These are phyloP conservation scores for Neopelma chrysocephalum DNA, from an alignment of 2,797 vertebrate species.

Conservation along the genomic window DNA sequence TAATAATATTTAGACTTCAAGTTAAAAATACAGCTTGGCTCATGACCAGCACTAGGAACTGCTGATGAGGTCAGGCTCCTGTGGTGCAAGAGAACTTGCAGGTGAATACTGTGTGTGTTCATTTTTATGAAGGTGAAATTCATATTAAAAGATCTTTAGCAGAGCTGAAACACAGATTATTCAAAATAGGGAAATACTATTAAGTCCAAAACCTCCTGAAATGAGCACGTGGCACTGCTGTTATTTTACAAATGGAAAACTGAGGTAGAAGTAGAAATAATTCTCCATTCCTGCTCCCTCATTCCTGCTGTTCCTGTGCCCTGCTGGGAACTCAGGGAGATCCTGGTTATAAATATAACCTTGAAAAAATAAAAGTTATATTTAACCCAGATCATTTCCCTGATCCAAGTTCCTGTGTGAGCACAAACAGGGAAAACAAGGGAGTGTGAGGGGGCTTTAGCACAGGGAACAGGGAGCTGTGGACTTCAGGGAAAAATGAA, in stretches of 20 bases:
- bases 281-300: not conserved
- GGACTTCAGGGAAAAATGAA: fast-evolving
- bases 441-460: not conserved
- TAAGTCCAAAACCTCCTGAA: not conserved
- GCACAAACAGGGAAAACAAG: not conserved
- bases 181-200: not conserved
- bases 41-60: not conserved
- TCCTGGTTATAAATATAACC: not conserved
- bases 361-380: not conserved
- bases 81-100: not conserved
- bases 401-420: not conserved
- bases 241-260: not conserved
- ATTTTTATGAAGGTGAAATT: not conserved
- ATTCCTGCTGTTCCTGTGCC: not conserved
- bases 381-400: not conserved
- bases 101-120: fast-evolving
- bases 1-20: not conserved
- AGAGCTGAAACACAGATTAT: not conserved
- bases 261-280: not conserved
- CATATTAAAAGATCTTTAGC: not conserved
- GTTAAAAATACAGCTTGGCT: not conserved
- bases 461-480: not conserved
- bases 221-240: not conserved
- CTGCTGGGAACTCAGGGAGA: not conserved
- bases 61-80: not conserved